Evolutionary conservation across 53 echinoderm and acorn worm species (phyloP).

Genomic region (Stichopus horrens): DNA sequence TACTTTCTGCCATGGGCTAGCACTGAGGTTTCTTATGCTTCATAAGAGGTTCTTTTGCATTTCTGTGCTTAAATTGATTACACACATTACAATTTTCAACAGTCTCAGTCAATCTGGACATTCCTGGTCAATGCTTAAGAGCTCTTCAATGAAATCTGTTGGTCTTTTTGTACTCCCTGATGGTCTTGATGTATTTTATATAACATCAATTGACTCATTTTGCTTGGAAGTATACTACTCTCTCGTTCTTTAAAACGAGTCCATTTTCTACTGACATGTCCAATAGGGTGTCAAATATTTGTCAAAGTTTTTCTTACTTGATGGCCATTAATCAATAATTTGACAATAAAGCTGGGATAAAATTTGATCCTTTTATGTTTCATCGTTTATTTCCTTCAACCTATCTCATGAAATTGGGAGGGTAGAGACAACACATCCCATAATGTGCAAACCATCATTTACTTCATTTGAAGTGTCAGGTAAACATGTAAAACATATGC

Average conservation of each 20-base stretch:
- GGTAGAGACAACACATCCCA: background rate
- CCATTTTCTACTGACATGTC: conserved; percentile 16
- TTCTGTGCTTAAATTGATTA: background rate
- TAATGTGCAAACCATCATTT: conserved; percentile 6
- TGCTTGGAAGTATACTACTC: conserved; percentile 4
- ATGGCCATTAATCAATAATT: background rate
- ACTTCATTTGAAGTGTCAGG: background rate
- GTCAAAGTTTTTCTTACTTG: background rate
- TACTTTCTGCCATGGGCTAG: conserved; percentile 33
- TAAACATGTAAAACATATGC: background rate
- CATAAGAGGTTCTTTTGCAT: conserved; percentile 34
- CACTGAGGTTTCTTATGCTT: background rate
- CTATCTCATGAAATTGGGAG: conserved; percentile 9
- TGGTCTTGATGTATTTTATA: conserved; percentile 14
- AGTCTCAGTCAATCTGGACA: conserved; percentile 32
- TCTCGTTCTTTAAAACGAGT: background rate
- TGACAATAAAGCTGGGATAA: background rate
- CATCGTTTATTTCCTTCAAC: background rate
- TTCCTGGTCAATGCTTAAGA: conserved; percentile 33
- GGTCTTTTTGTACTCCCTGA: conserved; percentile 30
- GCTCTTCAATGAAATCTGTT: conserved; percentile 2
- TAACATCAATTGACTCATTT: conserved; percentile 3
- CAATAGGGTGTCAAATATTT: conserved; percentile 20
- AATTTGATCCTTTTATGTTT: background rate
- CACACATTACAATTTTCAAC: conserved; percentile 21